A percentile compares a stretch with the other conserved stretches of the same genome.
phyloP scores from a whole-genome alignment of 2,797 vertebrate genomes.

The Thalassophryne amazonica region DNA sequence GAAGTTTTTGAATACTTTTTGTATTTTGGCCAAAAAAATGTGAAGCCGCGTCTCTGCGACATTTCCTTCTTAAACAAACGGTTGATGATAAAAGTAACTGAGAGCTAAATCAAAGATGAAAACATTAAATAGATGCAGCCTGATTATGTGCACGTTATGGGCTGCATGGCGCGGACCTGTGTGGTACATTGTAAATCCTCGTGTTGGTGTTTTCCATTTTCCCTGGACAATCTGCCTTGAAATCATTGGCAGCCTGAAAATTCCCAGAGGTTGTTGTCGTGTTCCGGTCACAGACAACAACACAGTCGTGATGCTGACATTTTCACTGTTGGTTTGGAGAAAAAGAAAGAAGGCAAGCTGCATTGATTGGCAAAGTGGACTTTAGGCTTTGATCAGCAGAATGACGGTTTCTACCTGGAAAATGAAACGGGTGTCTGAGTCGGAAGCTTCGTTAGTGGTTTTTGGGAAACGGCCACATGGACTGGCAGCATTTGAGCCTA shows the following conservation, averaged over 20 bases:
- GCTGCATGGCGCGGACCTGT: too few species aligned
- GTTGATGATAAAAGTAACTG: too few species aligned
- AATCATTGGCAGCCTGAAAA: conserved; percentile 33
- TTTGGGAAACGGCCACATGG: conserved; percentile 27
- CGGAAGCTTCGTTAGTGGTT: not conserved
- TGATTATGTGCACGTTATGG: too few species aligned
- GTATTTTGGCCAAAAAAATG: too few species aligned
- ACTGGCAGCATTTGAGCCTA: conserved; percentile 23
- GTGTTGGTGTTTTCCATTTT: conserved; percentile 14
- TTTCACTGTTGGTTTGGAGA: conserved; percentile 50
- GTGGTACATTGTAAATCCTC: too few species aligned
- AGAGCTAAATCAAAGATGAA: too few species aligned
- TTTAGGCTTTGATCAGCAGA: conserved; percentile 54
- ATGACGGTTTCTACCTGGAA: conserved; percentile 12
- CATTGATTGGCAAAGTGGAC: conserved; percentile 62
- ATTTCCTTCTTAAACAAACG: too few species aligned
- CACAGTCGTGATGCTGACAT: conserved; percentile 60
- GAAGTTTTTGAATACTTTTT: too few species aligned
- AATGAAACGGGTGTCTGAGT: conserved; percentile 5
- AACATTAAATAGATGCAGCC: too few species aligned
- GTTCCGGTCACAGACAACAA: conserved; percentile 50
- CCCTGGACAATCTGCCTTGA: conserved; percentile 5
- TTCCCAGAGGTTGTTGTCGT: conserved; percentile 39
- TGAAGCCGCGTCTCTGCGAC: too few species aligned
- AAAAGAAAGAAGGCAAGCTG: conserved; percentile 53